Evolutionary conservation across 2,888 invertebrate genomes (phyloP).

Genomic region (Coenonympha glycerion): DNA sequence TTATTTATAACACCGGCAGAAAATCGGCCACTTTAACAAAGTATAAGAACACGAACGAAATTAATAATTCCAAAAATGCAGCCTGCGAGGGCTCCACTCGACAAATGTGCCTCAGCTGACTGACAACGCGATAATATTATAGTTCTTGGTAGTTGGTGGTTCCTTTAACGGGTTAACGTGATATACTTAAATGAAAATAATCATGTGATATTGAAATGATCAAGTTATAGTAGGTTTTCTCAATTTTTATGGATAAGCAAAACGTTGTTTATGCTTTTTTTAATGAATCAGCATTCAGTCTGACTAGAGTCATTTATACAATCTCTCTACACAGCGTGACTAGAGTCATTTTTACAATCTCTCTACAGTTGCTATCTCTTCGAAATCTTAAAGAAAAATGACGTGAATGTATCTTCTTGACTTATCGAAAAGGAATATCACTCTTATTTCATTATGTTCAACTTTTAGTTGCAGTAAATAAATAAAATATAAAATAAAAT

Average conservation of each 20-base stretch:
- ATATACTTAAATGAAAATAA: neutral
- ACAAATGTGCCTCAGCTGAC: constrained; percentile 49
- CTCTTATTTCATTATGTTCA: too few species aligned
- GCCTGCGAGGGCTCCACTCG: constrained; percentile 44
- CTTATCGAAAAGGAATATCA: too few species aligned
- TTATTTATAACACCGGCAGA: constrained; percentile 66
- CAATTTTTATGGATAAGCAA: too few species aligned
- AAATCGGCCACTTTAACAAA: constrained; percentile 66
- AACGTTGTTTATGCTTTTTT: too few species aligned
- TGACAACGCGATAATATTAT: constrained; percentile 45
- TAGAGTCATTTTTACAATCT: too few species aligned
- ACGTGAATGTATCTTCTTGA: too few species aligned
- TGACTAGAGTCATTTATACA: too few species aligned
- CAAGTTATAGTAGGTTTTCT: too few species aligned
- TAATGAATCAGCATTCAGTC: too few species aligned
- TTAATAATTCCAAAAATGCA: constrained; percentile 75
- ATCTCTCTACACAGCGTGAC: too few species aligned
- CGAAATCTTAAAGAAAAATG: neutral
- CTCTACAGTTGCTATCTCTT: neutral
- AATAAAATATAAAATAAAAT: too few species aligned
- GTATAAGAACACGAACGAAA: constrained; percentile 65
- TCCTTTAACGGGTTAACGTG: constrained; percentile 16
- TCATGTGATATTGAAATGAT: neutral
- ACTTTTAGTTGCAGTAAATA: too few species aligned
- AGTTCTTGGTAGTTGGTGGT: constrained; percentile 38